Evolutionary conservation across 2,888 invertebrate genomes (phyloP).

Genomic region (Lasioglossum vierecki): DNA sequence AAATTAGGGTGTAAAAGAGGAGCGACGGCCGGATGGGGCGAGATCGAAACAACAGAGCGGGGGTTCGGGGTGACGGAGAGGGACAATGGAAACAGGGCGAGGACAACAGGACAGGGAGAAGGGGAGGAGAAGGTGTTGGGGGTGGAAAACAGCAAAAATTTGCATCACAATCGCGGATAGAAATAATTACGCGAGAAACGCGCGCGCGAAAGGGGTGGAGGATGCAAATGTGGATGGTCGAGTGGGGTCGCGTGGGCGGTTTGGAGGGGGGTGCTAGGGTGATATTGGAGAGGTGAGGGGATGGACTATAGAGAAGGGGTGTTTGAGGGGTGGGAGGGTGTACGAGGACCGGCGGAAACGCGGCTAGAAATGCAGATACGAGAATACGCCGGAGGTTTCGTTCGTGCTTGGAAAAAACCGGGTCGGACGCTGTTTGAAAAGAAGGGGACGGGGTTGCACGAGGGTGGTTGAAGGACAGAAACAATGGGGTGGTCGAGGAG

Average conservation of each 20-base stretch:
- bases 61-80: neutral
- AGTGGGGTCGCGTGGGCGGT: slow-evolving; percentile 11
- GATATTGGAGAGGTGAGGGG: slow-evolving; percentile 19
- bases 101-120: slow-evolving; percentile 7
- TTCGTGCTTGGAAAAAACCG: slow-evolving; percentile 41
- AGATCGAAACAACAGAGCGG: slow-evolving; percentile 29
- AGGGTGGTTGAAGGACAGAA: neutral
- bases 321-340: slow-evolving; percentile 27
- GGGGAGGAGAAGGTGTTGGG: slow-evolving; percentile 24
- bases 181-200: slow-evolving; percentile 83
- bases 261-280: neutral
- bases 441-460: slow-evolving; percentile 30
- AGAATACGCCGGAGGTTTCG: slow-evolving; percentile 53
- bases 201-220: slow-evolving; percentile 68
- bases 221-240: slow-evolving; percentile 71
- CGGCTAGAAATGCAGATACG: slow-evolving; percentile 78
- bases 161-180: slow-evolving; percentile 83
- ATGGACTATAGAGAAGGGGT: neutral
- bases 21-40: slow-evolving; percentile 4
- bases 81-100: neutral
- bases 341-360: slow-evolving; percentile 69
- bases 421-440: slow-evolving; percentile 36
- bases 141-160: slow-evolving; percentile 81
- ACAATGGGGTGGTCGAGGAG: neutral
- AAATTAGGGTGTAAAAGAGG: slow-evolving; percentile 1